Evolutionary conservation across 37 sponge, comb jelly and placozoan genomes (phyloP), one percentile per base, ranked within the genome.

Genomic region (Beroe ovata): DNA sequence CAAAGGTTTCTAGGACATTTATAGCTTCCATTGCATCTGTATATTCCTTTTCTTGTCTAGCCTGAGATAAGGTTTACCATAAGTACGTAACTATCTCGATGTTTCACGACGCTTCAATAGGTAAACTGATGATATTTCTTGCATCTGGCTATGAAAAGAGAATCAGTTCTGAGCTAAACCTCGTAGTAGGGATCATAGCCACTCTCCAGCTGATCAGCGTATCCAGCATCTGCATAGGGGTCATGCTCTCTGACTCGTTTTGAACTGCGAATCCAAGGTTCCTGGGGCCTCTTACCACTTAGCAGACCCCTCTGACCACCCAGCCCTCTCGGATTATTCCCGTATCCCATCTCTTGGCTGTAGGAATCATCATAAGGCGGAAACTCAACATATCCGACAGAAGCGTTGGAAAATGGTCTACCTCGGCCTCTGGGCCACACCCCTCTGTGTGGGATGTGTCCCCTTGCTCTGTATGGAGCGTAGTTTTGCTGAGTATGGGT

Each of bases 1-100:
- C 69, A 66, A 32, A 66, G 2, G 2, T 66, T 18, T 66, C 69
- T 33, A 66, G 69, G 4, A 32, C 35, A 29, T 66, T 37, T 18
- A 66, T 66, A 25, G 69, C 35, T 66, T 66, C 69, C 33, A 66
- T 19, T 34, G 69, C 69, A 34, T 66, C 8, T 6, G 63, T 28
- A 29, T 62, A 62, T 28, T 62, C 63, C 23, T 62, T 8, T 8
- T 6, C 6, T 18, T 62, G 19, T 62, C 28, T 6, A 6, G 21
- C 63, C 63, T 62, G 63, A 18, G 63, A 62, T 62, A 58, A n/a
- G n/a, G 59, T 58, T 58, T 11, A 58, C 16, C 59, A 58, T 58
- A 58, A 58, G n/a, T n/a, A n/a, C n/a, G n/a, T n/a, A n/a, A n/a
- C n/a, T n/a, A n/a, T n/a, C n/a, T n/a, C n/a, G n/a, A n/a, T n/a